phyloP scores from a whole-genome alignment of 1,140 invertebrate species.

The Psix sp. region DNA sequence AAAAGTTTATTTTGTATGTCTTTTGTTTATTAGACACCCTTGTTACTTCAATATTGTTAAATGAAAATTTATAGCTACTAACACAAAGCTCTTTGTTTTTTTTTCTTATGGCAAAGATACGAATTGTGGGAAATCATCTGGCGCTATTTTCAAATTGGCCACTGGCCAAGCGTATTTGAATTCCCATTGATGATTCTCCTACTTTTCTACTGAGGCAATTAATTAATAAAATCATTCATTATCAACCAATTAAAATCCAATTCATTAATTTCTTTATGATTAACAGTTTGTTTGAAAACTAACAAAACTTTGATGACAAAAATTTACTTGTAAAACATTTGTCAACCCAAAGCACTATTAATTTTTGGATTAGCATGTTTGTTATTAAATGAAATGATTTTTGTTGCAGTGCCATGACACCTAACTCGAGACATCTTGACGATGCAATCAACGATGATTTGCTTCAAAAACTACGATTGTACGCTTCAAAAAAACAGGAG shows the following conservation, averaged over 20 bases:
- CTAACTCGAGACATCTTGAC: constrained; percentile 64
- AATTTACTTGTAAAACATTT: neutral
- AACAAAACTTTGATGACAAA: neutral
- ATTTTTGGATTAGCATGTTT: too few species aligned
- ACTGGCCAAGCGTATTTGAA: constrained; percentile 25
- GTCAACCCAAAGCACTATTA: too few species aligned
- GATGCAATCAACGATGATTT: constrained; percentile 70
- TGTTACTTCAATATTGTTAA: neutral
- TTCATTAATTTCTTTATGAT: constrained; percentile 6
- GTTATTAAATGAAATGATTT: constrained; percentile 7
- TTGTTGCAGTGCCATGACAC: constrained; percentile 68
- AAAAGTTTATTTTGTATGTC: too few species aligned
- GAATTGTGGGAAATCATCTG: constrained; percentile 16
- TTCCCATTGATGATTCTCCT: constrained; percentile 43
- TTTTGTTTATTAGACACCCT: too few species aligned
- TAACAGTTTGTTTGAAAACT: constrained; percentile 1
- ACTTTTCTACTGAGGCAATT: constrained; percentile 1
- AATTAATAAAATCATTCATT: constrained; percentile 52
- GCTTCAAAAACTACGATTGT: constrained; percentile 68
- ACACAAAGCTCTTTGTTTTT: constrained; percentile 7
- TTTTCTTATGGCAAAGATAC: constrained; percentile 33
- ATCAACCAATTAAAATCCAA: constrained; percentile 29
- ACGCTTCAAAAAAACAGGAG: constrained; percentile 72
- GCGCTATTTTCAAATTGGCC: constrained; percentile 21
- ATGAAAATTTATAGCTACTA: neutral